A percentile compares a stretch with the other conserved stretches of the same genome.
phyloP scores from a whole-genome alignment of 2,113 vertebrate species.

The Alces alces region DNA sequence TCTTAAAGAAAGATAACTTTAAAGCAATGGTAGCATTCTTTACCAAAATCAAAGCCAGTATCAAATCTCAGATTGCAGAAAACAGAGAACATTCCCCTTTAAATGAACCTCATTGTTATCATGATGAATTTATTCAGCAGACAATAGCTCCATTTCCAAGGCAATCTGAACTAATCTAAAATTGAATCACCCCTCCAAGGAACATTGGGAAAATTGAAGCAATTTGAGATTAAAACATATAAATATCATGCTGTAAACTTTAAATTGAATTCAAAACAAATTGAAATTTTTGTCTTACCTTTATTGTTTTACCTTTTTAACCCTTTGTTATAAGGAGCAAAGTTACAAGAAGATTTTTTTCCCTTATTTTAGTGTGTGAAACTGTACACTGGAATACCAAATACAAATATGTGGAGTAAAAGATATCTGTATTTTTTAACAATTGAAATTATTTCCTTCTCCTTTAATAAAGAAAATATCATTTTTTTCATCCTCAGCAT shows the following conservation, averaged over 20 bases:
- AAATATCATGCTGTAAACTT: constrained; percentile 46
- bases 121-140: constrained; percentile 49
- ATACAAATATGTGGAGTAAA: background rate
- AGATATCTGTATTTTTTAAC: background rate
- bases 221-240: constrained; percentile 56
- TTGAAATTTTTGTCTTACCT: constrained; percentile 33
- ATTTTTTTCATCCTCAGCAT: constrained; percentile 35
- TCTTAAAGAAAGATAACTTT: constrained; percentile 3
- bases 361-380: background rate
- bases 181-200: constrained; percentile 40
- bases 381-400: background rate
- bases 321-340: background rate
- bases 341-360: background rate
- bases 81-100: constrained; percentile 13
- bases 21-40: background rate
- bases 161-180: constrained; percentile 65
- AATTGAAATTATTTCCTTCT: background rate
- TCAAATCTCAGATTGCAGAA: constrained; percentile 23
- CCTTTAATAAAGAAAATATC: constrained; percentile 5
- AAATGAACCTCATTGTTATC: constrained; percentile 32
- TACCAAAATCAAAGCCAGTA: constrained; percentile 30
- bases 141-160: constrained; percentile 42
- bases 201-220: constrained; percentile 16
- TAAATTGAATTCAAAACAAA: constrained; percentile 41
- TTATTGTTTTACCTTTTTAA: constrained; percentile 20